Percentiles rank a stretch among this genome's conserved stretches.
Conservation (phyloP, 2,888 invertebrate genomes). For the Camponotus fellah region DNA sequence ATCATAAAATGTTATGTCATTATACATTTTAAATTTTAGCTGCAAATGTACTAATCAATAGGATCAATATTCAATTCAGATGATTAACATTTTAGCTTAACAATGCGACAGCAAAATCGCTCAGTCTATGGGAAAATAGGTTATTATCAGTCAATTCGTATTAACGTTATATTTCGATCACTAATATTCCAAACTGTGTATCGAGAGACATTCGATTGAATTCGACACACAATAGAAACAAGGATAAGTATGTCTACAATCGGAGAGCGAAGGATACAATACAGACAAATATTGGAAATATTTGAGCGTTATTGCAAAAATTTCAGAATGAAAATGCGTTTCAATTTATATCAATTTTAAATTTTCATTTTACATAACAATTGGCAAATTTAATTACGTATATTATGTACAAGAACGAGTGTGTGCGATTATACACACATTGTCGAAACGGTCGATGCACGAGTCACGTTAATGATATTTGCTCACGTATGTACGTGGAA, state of each 20-base stretch:
- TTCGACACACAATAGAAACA: conserved; percentile 16
- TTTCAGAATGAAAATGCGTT: conserved; percentile 17
- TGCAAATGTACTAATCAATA: conserved; percentile 17
- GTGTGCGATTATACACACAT: conserved; percentile 34
- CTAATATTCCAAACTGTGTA: conserved; percentile 5
- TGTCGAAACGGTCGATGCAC: conserved; percentile 34
- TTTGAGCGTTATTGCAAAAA: conserved; percentile 18
- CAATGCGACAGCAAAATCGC: conserved; percentile 22
- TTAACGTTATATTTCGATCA: conserved; percentile 34
- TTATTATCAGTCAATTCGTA: conserved; percentile 40
- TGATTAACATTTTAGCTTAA: conserved; percentile 27
- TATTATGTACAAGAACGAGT: conserved; percentile 46
- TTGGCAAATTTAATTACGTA: conserved; percentile 46
- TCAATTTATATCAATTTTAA: conserved; percentile 26
- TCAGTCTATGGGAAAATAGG: conserved; percentile 32
- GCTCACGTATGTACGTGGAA: conserved; percentile 43
- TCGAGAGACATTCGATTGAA: conserved; percentile 25
- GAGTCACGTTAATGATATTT: conserved; percentile 53
- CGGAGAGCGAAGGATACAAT: neutral
- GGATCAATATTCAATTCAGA: conserved; percentile 27
- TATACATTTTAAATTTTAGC: conserved; percentile 11
- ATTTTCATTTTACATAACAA: conserved; percentile 40
- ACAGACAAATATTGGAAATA: conserved; percentile 7
- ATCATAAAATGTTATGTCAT: neutral
- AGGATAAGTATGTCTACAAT: conserved; percentile 25